Evolutionary conservation across 2,797 vertebrate species (phyloP).

Genomic region (Selene dorsalis): DNA sequence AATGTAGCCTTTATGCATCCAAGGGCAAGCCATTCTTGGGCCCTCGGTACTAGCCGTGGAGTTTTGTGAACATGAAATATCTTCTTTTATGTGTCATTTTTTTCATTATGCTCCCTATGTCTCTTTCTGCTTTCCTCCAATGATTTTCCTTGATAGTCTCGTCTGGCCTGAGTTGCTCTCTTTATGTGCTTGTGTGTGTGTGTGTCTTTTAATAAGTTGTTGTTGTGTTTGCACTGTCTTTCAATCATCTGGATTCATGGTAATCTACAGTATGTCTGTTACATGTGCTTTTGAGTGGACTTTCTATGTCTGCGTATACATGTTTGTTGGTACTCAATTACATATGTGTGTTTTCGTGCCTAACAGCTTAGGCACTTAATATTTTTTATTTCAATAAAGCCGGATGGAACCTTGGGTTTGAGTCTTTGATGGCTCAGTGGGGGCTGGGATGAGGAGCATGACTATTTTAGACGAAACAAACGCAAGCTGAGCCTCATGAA

Average conservation of each 20-base stretch:
- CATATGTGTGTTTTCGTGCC: constrained; percentile 29
- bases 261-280: neutral
- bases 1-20: constrained; percentile 79
- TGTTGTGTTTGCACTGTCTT: constrained; percentile 17
- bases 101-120: constrained; percentile 72
- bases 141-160: constrained; percentile 71
- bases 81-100: constrained; percentile 80
- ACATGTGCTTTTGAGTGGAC: neutral
- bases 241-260: constrained; percentile 10
- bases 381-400: constrained; percentile 62
- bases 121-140: constrained; percentile 64
- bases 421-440: constrained; percentile 62
- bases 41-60: constrained; percentile 70
- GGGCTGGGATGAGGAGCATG: constrained; percentile 27
- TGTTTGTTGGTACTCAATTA: constrained; percentile 15
- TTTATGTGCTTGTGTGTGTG: constrained; percentile 44
- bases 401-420: constrained; percentile 67
- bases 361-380: constrained; percentile 59
- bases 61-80: constrained; percentile 82
- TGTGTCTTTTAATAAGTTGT: constrained; percentile 24
- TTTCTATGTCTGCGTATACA: constrained; percentile 1
- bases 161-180: constrained; percentile 67
- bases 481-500: constrained; percentile 39
- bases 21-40: constrained; percentile 82
- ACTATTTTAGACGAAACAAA: constrained; percentile 56